Evolutionary conservation across 2,888 invertebrate species (phyloP), one percentile per base, ranked within the genome.

Genomic region (Agrochola litura): DNA sequence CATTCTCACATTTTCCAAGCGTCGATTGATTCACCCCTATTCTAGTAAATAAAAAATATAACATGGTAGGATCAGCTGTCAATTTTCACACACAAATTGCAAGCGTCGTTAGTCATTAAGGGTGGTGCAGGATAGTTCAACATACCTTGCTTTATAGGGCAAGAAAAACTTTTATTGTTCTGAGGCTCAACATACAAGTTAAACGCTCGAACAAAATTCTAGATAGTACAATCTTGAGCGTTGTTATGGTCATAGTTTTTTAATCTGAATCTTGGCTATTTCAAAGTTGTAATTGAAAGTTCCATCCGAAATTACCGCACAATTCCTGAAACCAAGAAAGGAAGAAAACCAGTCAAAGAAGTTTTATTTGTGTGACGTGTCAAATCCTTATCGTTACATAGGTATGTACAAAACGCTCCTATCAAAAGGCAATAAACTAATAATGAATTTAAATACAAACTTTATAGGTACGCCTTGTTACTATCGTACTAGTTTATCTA

Each of bases 81-180:
- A 30, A 41, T 60, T 54, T 81, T 86, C 86, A 65, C 88, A 86
- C 81, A 86, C 78, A 86, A 86, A 82, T 81, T 77, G 80, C 66
- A 65, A 63, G 64, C 61, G 37, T 67, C 58, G 73, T 68, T 71
- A 68, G 81, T 71, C 54, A 74, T 81, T 65, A 75, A 60, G 41
- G 63, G 75, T 64, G 64, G 64, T 25, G 60, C 61, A 46, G 52
- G n/a, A 60, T 80, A 66, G 52, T 71, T 64, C 19, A 54, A 72
- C 43, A 61, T 67, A 67, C 52, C 49, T 66, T 58, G 6, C 30
- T 14, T 12, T 56, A 56, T 46, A 64, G 54, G 52, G 25, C 61
- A 37, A 64, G 64, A 71, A 74, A 80, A 60, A 49, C 46, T 46
- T 71, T 71, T 65, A 72, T 85, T 68, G 25, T 81, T 68, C 49